Evolutionary conservation across 2,797 vertebrate genomes (phyloP), one percentile per base, ranked within the genome.

Genomic region (Acipenser transmontanus): DNA sequence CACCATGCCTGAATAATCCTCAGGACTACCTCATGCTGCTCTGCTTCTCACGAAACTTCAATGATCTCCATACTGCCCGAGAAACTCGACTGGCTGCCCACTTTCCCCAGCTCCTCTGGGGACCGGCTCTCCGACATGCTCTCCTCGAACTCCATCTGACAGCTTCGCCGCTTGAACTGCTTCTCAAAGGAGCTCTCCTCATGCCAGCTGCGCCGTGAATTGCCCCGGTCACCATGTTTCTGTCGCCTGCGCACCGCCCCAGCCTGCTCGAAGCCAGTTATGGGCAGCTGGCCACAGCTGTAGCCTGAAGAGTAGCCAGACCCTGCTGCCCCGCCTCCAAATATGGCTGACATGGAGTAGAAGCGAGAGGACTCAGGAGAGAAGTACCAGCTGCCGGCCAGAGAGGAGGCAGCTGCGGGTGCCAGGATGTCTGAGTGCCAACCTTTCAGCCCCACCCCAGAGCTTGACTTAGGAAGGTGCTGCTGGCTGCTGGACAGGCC

Each of bases 41-140:
- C 0, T 2, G 50, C 20, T 64, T 59, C 80, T 95, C 94, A 99
- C 74, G 97, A 98, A 68, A 98, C 97, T 81, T 98, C 84, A 0
- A 99, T 98, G 84, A 99, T 81, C 72, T 99, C 97, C 97, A 98
- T 91, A 85, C 97, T 99, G 72, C 95, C 94, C 0, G 96, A 95
- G 70, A 99, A 99, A 74, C 94, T 95, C 0, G 93, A 88, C 80
- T 93, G 94, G 61, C 91, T 92, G 65, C 91, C 90, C 52, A 91
- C 83, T 68, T 92, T 93, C 1, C 87, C 90, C 69, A 93, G 84
- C 50, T 96, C 95, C 66, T 97, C 95, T 8, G 94, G 78, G 10
- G 92, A 91, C 8, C 88, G 78, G 75, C 80, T 88, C 81, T 94
- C 94, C 0, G 82, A 78, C 87, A 88, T 72, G 69, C 92, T 86